Conservation (phyloP, 92 coral and sea anemone species). For the Phenganax marumi region DNA sequence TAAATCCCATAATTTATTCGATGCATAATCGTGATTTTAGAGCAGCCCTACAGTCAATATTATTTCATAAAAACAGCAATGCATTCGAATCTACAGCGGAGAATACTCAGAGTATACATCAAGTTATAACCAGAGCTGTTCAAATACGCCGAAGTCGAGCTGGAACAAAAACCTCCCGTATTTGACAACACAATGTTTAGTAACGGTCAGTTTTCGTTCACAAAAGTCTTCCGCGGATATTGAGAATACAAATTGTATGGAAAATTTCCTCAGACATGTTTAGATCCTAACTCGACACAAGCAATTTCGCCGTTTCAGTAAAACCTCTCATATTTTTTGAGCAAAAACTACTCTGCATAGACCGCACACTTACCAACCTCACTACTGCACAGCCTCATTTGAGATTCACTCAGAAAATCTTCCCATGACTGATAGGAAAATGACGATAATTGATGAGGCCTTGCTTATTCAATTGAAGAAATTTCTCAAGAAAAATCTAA, state of each 20-base stretch:
- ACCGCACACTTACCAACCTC: no score
- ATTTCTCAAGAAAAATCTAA: no score
- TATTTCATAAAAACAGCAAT: conserved; percentile 7
- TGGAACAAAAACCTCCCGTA: conserved; percentile 17
- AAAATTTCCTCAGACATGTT: no score
- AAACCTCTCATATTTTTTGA: no score
- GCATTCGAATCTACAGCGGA: conserved; percentile 7
- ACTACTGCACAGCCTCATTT: no score
- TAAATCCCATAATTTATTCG: conserved; percentile 22
- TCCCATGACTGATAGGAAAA: no score
- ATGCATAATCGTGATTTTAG: conserved; percentile 37
- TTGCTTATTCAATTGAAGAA: no score
- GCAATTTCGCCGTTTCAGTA: no score
- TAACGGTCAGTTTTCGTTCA: not conserved
- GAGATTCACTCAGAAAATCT: no score
- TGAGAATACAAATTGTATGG: not conserved
- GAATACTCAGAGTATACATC: conserved; percentile 8
- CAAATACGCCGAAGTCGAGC: not conserved
- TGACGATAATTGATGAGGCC: no score
- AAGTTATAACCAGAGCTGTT: conserved; percentile 10
- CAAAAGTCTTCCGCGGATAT: not conserved
- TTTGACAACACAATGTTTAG: not conserved
- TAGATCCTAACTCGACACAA: no score
- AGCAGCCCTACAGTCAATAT: conserved; percentile 13
- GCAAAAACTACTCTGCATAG: no score